These are phyloP conservation scores for Cryptoprocta ferox DNA, from an alignment of 2,797 vertebrate genomes.

Conservation along the genomic window DNA sequence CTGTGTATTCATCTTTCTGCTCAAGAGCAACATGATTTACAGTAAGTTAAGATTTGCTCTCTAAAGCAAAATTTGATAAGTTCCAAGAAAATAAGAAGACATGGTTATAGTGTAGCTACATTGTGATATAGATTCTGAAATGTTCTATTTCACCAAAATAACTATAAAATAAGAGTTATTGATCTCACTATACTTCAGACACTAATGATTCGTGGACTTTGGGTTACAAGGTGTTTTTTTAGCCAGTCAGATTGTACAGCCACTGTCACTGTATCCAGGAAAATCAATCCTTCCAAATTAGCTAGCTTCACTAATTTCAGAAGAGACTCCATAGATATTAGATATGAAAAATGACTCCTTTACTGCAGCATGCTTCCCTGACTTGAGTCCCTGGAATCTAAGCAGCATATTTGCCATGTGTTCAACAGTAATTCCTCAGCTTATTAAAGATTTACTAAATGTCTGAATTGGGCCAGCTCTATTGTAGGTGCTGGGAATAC, in stretches of 20 bases:
- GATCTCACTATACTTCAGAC: neutral
- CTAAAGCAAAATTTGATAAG: neutral
- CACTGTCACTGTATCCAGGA: neutral
- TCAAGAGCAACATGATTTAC: neutral
- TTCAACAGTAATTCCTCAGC: neutral
- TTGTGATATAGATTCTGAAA: neutral
- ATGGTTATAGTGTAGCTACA: neutral
- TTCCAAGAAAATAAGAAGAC: neutral
- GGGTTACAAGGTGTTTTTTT: neutral
- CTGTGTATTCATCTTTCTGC: neutral
- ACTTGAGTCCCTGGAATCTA: neutral
- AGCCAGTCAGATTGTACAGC: neutral
- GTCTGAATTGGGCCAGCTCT: neutral
- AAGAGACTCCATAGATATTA: neutral
- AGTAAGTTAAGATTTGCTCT: neutral
- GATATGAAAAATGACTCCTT: neutral
- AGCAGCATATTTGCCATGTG: neutral
- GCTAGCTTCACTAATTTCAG: conserved; percentile 32
- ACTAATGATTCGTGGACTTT: neutral
- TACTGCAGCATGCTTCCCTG: neutral
- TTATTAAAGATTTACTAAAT: neutral
- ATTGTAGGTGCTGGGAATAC: neutral
- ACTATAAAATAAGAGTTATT: neutral
- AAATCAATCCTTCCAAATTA: conserved; percentile 33
- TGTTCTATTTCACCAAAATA: neutral